Evolutionary conservation across 2,797 vertebrate genomes (phyloP).

Genomic region (Myotis daubentonii): DNA sequence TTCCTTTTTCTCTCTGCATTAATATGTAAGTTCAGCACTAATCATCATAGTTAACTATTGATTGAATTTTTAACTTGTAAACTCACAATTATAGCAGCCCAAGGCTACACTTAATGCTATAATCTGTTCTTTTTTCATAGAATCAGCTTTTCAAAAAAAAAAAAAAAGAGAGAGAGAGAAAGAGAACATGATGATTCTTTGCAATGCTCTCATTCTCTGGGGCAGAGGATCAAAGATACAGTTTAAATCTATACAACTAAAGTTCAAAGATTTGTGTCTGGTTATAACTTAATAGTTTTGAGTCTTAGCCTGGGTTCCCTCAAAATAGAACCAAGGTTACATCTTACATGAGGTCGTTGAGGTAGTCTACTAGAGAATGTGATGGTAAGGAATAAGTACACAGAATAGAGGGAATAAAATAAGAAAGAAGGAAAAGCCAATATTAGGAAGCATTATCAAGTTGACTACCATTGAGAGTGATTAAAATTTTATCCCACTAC

Average conservation of each 20-base stretch:
- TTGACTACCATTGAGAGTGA: not conserved
- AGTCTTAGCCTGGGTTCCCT: not conserved
- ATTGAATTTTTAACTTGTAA: constrained; percentile 11
- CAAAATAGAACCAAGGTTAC: not conserved
- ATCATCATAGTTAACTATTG: not conserved
- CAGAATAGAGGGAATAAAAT: not conserved
- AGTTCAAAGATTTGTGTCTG: not conserved
- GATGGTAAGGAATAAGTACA: not conserved
- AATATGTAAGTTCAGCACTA: not conserved
- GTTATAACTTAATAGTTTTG: not conserved
- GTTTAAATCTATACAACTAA: not conserved
- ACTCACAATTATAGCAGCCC: not conserved
- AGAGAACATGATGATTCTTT: not conserved
- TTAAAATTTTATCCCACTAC: not conserved
- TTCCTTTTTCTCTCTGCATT: not conserved
- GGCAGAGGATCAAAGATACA: not conserved
- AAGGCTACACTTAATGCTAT: not conserved
- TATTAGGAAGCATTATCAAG: not conserved
- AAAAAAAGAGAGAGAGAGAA: not conserved
- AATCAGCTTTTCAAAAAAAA: not conserved
- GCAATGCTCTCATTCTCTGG: not conserved
- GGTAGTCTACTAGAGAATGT: not conserved
- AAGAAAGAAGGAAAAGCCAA: not conserved
- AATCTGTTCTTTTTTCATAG: not conserved
- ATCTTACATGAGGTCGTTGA: not conserved